A percentile compares a stretch with the other conserved stretches of the same genome.
These are phyloP conservation scores for Bombycilla garrulus DNA, from an alignment of 2,113 vertebrate species.

Conservation along the genomic window DNA sequence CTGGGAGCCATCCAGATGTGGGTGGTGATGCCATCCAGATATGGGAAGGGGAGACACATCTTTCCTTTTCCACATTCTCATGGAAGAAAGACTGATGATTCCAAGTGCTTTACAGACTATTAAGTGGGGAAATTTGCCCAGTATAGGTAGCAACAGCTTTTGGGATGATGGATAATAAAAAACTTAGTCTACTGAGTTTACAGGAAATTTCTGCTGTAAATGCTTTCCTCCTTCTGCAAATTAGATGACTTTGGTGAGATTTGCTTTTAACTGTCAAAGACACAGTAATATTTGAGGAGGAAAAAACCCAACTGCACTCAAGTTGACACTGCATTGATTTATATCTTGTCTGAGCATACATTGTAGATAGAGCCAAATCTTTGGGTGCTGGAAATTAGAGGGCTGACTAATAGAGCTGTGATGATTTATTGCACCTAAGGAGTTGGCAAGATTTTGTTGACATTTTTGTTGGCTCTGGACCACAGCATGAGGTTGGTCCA, in stretches of 20 bases:
- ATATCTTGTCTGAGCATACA: neutral
- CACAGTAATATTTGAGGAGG: neutral
- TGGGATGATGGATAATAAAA: neutral
- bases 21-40: neutral
- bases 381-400: neutral
- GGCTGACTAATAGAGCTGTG: neutral
- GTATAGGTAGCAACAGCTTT: neutral
- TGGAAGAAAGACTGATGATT: neutral
- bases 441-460: neutral
- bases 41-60: neutral
- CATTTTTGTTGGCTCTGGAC: conserved; percentile 6
- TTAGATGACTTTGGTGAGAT: neutral
- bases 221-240: neutral
- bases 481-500: neutral
- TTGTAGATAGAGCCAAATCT: neutral
- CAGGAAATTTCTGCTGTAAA: neutral
- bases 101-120: neutral
- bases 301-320: neutral
- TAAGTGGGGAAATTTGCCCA: neutral
- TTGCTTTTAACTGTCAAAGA: neutral
- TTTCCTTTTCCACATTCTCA: neutral
- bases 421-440: conserved; percentile 28
- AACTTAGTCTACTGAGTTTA: neutral
- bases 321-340: conserved; percentile 18
- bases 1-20: neutral